A percentile compares a stretch with the other conserved stretches of the same genome.
phyloP scores from a whole-genome alignment of 2,797 vertebrate genomes.

The Cossypha niveicapilla region DNA sequence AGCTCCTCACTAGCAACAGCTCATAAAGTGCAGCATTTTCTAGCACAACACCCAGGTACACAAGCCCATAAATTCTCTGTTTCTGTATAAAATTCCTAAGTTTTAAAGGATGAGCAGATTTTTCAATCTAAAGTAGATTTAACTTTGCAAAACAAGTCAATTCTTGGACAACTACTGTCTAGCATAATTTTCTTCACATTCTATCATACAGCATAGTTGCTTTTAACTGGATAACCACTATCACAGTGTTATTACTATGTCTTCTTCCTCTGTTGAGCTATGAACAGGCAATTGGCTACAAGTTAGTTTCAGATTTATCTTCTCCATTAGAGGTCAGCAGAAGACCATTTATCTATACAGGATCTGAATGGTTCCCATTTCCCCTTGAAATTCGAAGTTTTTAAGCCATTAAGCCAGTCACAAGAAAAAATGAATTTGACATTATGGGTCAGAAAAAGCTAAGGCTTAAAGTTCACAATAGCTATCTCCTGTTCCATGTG shows the following conservation, averaged over 20 bases:
- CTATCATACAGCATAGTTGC: neutral
- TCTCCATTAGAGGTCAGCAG: conserved; percentile 56
- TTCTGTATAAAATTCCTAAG: neutral
- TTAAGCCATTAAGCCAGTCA: neutral
- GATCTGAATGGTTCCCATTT: neutral
- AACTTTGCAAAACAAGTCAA: neutral
- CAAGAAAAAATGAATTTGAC: neutral
- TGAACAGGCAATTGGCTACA: neutral
- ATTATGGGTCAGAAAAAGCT: neutral
- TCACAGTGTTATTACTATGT: neutral
- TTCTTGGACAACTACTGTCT: neutral
- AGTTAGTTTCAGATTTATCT: neutral
- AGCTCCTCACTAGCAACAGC: neutral
- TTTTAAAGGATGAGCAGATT: neutral
- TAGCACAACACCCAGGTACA: neutral
- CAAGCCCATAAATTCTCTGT: neutral
- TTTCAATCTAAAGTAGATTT: neutral
- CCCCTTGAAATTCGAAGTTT: neutral
- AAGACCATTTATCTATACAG: neutral
- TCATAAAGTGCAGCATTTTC: neutral
- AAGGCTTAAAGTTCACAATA: neutral
- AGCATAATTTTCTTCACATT: neutral
- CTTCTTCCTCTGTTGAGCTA: neutral
- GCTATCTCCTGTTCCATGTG: neutral
- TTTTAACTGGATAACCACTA: neutral